Evolutionary conservation across 2,888 invertebrate species (phyloP), one percentile per base, ranked within the genome.

Genomic region (Doris montereyensis): DNA sequence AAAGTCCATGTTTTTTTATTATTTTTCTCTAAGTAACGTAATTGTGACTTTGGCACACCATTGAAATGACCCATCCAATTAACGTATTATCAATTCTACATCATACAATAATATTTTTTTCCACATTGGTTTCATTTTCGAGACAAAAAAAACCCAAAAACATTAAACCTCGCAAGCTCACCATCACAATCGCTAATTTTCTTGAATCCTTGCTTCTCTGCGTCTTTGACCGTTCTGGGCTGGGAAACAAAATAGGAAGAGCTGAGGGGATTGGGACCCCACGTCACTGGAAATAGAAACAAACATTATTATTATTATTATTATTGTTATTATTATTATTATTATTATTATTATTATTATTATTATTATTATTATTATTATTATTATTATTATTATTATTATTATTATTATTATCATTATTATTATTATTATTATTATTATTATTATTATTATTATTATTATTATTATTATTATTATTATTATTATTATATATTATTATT

Each of bases 161-260:
- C n/a, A n/a, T n/a, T n/a, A n/a, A n/a, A n/a, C n/a, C n/a, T n/a
- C n/a, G 21, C 5, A 17, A 41, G 76, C 81, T 80, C 78, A 85
- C 85, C 75, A 26, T 81, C 72, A 75, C 84, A 83, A 26, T 75
- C 81, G 13, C 81, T 72, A 34, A 84, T 76, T 41, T 82, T 82
- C 28, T 57, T 80, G 67, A 82, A 86, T 2, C 84, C 84, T 1
- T 67, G 35, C 0, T 68, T 30, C 0, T 24, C 41, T 0, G 89
- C 89, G 0, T 85, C 87, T 1, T 75, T 8, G 5, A 77, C 81
- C 0, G 87, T 87, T 41, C 88, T 84, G 2, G 89, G 88, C 78
- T 84, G 65, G 13, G 73, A n/a, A 24, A 78, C 80, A 71, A 84
- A 87, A 35, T 81, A 65, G 30, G 81, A 81, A 2, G 83, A 57